Percentiles rank a stretch among this genome's conserved stretches.
Evolutionary conservation across 2,113 vertebrate species (phyloP).

Genomic region (Eubucco bourcierii): DNA sequence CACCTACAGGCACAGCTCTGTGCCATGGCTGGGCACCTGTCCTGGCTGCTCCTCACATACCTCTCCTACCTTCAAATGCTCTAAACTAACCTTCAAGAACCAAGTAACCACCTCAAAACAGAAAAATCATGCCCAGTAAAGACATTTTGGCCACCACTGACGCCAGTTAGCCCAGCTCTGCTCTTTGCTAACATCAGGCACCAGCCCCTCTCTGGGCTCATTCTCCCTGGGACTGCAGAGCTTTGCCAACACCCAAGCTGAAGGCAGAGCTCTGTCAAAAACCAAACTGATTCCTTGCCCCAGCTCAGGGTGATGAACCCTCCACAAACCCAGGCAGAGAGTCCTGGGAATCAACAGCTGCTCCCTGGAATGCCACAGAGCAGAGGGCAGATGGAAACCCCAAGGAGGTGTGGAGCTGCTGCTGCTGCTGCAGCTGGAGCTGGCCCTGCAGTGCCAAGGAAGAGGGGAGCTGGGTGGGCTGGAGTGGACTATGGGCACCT

Average conservation of each 20-base stretch:
- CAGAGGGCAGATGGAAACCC: neutral
- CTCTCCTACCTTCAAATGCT: neutral
- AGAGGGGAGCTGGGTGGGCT: neutral
- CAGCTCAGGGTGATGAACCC: accelerated
- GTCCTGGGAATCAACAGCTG: neutral
- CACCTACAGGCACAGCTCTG: neutral
- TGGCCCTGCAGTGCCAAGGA: neutral
- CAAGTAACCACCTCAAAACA: neutral
- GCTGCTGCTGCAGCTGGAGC: neutral
- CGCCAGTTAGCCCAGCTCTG: accelerated
- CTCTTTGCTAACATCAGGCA: neutral
- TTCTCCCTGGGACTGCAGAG: neutral
- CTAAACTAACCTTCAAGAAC: neutral
- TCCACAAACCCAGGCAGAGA: neutral
- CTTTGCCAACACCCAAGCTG: neutral
- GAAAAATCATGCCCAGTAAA: neutral
- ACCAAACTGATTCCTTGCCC: neutral
- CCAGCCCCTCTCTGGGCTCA: neutral
- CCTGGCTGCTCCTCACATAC: neutral
- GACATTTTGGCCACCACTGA: accelerated
- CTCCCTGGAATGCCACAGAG: neutral
- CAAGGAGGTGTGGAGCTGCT: neutral
- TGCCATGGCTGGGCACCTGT: accelerated
- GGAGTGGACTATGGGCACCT: neutral
- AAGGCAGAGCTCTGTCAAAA: neutral